Evolutionary conservation across 2,888 invertebrate species (phyloP).

Genomic region (Orchesella flavescens): DNA sequence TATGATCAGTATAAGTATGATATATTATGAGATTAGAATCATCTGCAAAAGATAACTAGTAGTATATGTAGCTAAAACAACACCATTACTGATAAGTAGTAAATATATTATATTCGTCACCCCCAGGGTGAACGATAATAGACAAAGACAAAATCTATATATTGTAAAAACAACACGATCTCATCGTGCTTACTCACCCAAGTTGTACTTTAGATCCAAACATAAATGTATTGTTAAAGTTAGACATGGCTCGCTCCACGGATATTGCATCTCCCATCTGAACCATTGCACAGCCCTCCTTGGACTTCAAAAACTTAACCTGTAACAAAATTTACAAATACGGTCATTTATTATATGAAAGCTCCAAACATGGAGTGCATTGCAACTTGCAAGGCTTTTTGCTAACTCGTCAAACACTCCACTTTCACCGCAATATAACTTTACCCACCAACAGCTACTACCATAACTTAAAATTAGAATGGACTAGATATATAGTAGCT

Average conservation of each 20-base stretch:
- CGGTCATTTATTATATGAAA: too few relatives aligned
- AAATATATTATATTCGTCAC: too few relatives aligned
- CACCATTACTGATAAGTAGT: too few relatives aligned
- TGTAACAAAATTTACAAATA: conserved; percentile 73
- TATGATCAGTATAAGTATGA: too few relatives aligned
- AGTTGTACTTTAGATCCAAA: conserved; percentile 86
- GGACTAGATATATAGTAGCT: background rate
- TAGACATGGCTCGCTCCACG: conserved; percentile 94
- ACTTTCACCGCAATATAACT: background rate
- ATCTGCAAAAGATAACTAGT: too few relatives aligned
- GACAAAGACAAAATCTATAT: conserved; percentile 27
- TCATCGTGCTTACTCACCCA: conserved; percentile 76
- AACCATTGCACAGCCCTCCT: conserved; percentile 99
- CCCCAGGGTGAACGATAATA: background rate
- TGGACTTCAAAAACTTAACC: conserved; percentile 98
- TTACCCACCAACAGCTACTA: background rate
- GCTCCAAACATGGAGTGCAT: too few relatives aligned
- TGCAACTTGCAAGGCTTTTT: too few relatives aligned
- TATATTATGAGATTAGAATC: too few relatives aligned
- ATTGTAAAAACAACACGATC: conserved; percentile 12
- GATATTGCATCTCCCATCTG: conserved; percentile 98
- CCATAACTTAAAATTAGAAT: background rate
- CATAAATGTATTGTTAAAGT: conserved; percentile 90
- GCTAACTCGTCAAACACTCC: too few relatives aligned
- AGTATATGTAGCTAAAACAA: too few relatives aligned